Base-by-base conservation (phyloP, 2,797 vertebrate species). In the Threskiornis aethiopicus region DNA sequence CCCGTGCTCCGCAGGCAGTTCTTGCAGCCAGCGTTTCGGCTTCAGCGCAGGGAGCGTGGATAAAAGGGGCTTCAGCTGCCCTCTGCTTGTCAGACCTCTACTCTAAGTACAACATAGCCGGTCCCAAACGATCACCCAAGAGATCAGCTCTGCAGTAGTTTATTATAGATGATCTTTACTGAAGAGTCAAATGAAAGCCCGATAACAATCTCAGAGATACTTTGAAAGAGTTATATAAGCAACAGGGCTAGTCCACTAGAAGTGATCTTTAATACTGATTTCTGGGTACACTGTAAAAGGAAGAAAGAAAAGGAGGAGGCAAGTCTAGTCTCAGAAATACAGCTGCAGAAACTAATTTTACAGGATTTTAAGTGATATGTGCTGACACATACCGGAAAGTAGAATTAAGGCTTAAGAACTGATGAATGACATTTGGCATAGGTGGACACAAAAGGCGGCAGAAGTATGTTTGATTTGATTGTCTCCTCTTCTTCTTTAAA, bases 311-410 rank as follows among this genome's bases (percentile, higher is more conserved):
- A 93, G 54, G 70, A 75, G 64, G 54, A 22, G 29, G 52, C 4
- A 20, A 71, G 80, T 7, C 55, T 47, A 78, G 66, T 46, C 35
- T 57, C 76, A 94, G 83, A 85, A 87, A 73, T 6, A 39, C 24
- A 94, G 72, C 66, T 66, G 47, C 37, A 84, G 93, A 90, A 77
- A 90, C 49, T 79, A 83, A 93, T 93, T 93, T 89, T 79, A 86
- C 64, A 94, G 76, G 94, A 85, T 78, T 67, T 91, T 61, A 80
- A 85, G 44, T 2, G 55, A 89, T 89, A 77, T 10, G 29, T 44
- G 39, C 87, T 90, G 94, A 79, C 62, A 88, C 12, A 29, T 55
- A 75, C 29, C 6, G 13, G 28, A 52, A 89, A 87, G 67, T 54
- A 89, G 73, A 91, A 92, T 85, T 66, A 87, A 90, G 80, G 69